phyloP scores from a whole-genome alignment of 2,113 vertebrate genomes.

The Morone saxatilis region DNA sequence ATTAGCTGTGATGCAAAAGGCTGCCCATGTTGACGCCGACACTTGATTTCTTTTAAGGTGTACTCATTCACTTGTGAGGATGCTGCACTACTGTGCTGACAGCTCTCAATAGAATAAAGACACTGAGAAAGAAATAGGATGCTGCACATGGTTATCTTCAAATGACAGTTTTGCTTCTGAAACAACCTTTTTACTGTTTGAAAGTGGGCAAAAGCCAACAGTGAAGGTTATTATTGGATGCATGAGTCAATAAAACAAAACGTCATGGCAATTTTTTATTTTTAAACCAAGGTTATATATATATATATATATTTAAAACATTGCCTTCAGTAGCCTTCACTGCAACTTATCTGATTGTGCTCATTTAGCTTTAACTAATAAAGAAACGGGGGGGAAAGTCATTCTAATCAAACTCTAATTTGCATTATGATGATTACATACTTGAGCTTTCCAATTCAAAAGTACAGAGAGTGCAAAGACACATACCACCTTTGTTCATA shows the following conservation, averaged over 20 bases:
- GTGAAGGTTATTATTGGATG: too few relatives aligned
- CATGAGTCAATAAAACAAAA: too few relatives aligned
- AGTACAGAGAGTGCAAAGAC: not conserved
- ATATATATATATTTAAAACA: too few relatives aligned
- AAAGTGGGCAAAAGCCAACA: too few relatives aligned
- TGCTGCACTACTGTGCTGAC: not conserved
- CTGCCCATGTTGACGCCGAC: not conserved
- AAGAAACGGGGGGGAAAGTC: not conserved
- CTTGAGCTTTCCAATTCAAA: too few relatives aligned
- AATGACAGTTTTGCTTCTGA: not conserved
- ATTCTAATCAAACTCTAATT: too few relatives aligned
- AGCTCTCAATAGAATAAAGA: not conserved
- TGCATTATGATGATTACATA: too few relatives aligned
- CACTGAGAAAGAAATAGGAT: not conserved
- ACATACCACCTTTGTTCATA: not conserved
- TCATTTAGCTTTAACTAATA: not conserved
- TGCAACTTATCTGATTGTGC: not conserved
- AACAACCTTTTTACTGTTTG: not conserved
- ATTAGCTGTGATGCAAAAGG: not conserved
- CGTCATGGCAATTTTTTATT: too few relatives aligned
- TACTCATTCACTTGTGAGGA: not conserved
- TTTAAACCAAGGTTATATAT: too few relatives aligned
- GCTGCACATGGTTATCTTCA: not conserved
- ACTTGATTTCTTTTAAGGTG: not conserved
- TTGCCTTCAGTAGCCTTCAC: too few relatives aligned